Evolutionary conservation across 2,797 vertebrate species (phyloP).

Genomic region (Acridotheres tristis): DNA sequence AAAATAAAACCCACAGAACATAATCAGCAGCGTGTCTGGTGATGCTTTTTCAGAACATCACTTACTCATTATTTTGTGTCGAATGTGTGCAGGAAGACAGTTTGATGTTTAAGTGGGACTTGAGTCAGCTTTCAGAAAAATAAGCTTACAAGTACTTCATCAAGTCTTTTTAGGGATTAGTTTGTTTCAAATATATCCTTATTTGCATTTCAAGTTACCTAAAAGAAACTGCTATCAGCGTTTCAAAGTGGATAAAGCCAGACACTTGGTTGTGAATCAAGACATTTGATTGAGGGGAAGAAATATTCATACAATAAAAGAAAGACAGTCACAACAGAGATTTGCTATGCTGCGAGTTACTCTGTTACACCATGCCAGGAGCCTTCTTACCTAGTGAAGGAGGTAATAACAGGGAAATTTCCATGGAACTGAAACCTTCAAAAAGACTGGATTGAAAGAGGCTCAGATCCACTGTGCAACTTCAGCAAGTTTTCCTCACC

Average conservation of each 20-base stretch:
- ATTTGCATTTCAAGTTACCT: conserved; percentile 63
- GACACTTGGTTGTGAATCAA: conserved; percentile 24
- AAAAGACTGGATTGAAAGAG: background rate
- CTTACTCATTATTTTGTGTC: conserved; percentile 46
- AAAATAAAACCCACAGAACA: background rate
- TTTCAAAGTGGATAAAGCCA: conserved; percentile 41
- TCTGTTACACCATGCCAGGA: background rate
- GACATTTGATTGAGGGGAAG: background rate
- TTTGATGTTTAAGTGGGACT: conserved; percentile 61
- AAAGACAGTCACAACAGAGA: background rate
- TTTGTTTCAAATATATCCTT: conserved; percentile 56
- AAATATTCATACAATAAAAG: background rate
- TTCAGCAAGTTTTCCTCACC: background rate
- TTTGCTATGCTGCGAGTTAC: background rate
- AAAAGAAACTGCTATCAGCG: conserved; percentile 45
- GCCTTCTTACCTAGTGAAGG: background rate
- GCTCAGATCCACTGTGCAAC: background rate
- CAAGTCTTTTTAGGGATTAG: conserved; percentile 57
- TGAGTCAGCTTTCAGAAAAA: conserved; percentile 61
- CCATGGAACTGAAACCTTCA: background rate
- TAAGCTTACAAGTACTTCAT: conserved; percentile 56
- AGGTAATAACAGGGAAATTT: background rate
- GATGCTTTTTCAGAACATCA: background rate
- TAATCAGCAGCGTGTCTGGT: conserved; percentile 17
- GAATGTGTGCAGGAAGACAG: conserved; percentile 15